Evolutionary conservation across 2,888 invertebrate species (phyloP).

Genomic region (Phaedon cochleariae): DNA sequence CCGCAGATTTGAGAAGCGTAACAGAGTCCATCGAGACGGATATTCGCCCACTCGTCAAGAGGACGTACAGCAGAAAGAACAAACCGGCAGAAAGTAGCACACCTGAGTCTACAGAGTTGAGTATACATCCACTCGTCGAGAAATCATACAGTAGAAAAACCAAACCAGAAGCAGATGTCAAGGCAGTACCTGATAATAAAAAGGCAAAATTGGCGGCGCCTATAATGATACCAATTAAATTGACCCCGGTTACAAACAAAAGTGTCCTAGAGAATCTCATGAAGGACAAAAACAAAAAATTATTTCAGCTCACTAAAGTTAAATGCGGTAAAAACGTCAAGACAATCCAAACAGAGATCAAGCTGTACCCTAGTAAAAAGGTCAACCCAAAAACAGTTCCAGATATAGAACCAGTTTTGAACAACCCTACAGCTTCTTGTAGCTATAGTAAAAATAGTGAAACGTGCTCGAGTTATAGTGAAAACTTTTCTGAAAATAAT

Average conservation of each 20-base stretch:
- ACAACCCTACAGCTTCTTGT: background rate
- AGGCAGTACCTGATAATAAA: background rate
- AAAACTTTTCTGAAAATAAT: no score
- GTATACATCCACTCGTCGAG: background rate
- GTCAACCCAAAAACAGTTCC: background rate
- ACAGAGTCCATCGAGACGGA: background rate
- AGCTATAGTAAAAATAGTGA: background rate
- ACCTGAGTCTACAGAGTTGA: no score
- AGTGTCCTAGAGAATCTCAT: conserved; percentile 37
- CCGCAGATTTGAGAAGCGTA: conserved; percentile 16
- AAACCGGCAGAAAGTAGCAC: background rate
- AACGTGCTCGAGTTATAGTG: no score
- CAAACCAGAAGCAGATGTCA: conserved; percentile 1
- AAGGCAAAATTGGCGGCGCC: conserved; percentile 4
- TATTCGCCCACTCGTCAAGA: conserved; percentile 5
- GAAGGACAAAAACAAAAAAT: conserved; percentile 31
- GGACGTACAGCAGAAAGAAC: conserved; percentile 24
- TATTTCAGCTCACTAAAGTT: conserved; percentile 33
- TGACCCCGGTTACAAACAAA: conserved; percentile 34
- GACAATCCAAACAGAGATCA: conserved; percentile 27
- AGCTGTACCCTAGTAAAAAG: background rate
- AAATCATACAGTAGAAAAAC: background rate
- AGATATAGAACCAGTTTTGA: background rate
- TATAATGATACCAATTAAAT: conserved; percentile 17
- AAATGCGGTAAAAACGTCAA: conserved; percentile 19